Conservation (phyloP, 2,113 vertebrate species). For the Halichoeres trimaculatus region DNA sequence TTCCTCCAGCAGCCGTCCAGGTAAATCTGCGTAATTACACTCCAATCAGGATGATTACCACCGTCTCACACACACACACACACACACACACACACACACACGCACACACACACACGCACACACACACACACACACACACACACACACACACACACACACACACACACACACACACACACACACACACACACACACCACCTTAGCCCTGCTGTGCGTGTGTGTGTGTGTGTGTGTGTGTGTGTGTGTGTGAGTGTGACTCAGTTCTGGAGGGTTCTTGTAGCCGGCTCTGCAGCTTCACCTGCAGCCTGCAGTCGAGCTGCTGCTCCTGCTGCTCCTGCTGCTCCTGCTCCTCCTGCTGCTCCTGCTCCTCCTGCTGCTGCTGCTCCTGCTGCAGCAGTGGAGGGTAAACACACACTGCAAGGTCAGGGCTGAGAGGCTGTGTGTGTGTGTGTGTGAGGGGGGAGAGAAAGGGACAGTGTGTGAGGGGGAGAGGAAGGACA, state of each 20-base stretch:
- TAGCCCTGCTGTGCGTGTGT: too few relatives aligned
- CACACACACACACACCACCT: constrained; percentile 14
- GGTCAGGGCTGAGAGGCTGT: constrained; percentile 68
- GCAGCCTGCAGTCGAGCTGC: constrained; percentile 59
- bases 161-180: constrained; percentile 19
- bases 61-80: constrained; percentile 22
- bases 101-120: too few relatives aligned
- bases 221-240: too few relatives aligned
- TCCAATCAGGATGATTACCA: constrained; percentile 66
- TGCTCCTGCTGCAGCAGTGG: too few relatives aligned
- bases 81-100: too few relatives aligned
- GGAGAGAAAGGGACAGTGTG: background rate
- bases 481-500: background rate
- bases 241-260: too few relatives aligned
- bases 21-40: constrained; percentile 52
- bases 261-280: background rate
- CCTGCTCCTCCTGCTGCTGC: constrained; percentile 37
- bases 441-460: constrained; percentile 20
- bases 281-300: constrained; percentile 48
- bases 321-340: constrained; percentile 41
- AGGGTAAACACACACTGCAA: constrained; percentile 67
- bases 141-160: too few relatives aligned
- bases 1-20: too few relatives aligned
- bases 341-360: constrained; percentile 53
- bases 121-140: too few relatives aligned